Evolutionary conservation across 2,888 invertebrate species (phyloP), one percentile per base, ranked within the genome.

Genomic region (Mycogona germanica): DNA sequence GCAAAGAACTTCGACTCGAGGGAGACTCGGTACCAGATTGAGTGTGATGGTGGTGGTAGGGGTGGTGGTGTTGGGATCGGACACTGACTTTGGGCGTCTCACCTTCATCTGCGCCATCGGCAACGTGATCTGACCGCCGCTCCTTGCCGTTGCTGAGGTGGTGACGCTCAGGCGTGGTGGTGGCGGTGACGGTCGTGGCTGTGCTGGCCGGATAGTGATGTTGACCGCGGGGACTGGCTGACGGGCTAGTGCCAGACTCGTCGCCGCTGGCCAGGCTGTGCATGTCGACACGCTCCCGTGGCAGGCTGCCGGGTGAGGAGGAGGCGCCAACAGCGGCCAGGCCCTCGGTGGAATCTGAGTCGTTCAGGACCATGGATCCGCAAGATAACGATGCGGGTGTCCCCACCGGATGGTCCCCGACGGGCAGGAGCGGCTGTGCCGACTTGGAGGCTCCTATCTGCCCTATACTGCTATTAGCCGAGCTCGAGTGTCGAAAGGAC

Each of bases 401-500:
- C 42, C 53, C 52, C 38, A 45, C 42, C 25, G 28, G 19, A 21
- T 32, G 28, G 51, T 49, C 53, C 44, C 55, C 51, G 26, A 49
- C 44, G 12, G 62, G 60, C 28, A 61, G 56, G 41, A 62, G 62
- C 17, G 62, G 62, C 49, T 62, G 62, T 41, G 61, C 62, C 19
- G 62, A 60, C 40, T 61, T 53, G 42, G 60, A 60, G 48, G 51
- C 53, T 26, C 60, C 60, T 17, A 60, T 60, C 25, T 50, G 56
- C 23, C 55, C 47, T 55, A 57, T 37, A 52, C 57, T 54, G 55
- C 55, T 55, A 55, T 61, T 60, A 47, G 59, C 57, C 46, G 60
- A 57, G 38, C 59, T 58, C 54, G 60, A 56, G 53, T 62, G 60
- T 57, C 63, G 61, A 60, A 59, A 62, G 55, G 60, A 60, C 59